Conservation (phyloP, 2,888 invertebrate genomes). For the Aporophyla nigra region DNA sequence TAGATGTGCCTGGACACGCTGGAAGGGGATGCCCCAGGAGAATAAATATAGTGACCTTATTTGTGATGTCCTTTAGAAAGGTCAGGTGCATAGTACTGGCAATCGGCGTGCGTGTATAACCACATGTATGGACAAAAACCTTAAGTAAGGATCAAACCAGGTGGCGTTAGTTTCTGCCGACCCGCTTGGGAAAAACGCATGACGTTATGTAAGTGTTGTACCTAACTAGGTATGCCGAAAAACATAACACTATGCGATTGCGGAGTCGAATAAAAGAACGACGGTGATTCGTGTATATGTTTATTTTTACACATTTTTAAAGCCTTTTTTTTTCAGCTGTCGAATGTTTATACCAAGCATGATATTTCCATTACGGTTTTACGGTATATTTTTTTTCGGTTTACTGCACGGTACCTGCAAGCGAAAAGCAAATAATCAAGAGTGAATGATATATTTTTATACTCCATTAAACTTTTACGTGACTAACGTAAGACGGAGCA, state of each 20-base stretch:
- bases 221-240: not conserved
- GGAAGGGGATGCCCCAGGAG: too few relatives aligned
- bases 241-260: not conserved
- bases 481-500: constrained; percentile 16
- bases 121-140: too few relatives aligned
- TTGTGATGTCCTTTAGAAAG: too few relatives aligned
- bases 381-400: constrained; percentile 22
- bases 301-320: not conserved
- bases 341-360: constrained; percentile 15
- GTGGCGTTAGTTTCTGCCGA: too few relatives aligned
- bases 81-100: too few relatives aligned
- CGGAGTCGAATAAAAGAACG: not conserved
- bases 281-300: not conserved
- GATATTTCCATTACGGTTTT: constrained; percentile 34
- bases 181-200: too few relatives aligned
- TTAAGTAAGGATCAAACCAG: too few relatives aligned
- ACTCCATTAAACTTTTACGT: constrained; percentile 31
- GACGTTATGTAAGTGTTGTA: too few relatives aligned
- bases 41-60: too few relatives aligned
- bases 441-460: constrained; percentile 22
- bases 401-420: constrained; percentile 24
- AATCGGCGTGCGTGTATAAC: too few relatives aligned
- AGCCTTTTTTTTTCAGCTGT: not conserved
- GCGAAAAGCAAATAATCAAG: constrained; percentile 33
- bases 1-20: too few relatives aligned